Conservation (phyloP, 2,797 vertebrate species). For the Pampus argenteus region DNA sequence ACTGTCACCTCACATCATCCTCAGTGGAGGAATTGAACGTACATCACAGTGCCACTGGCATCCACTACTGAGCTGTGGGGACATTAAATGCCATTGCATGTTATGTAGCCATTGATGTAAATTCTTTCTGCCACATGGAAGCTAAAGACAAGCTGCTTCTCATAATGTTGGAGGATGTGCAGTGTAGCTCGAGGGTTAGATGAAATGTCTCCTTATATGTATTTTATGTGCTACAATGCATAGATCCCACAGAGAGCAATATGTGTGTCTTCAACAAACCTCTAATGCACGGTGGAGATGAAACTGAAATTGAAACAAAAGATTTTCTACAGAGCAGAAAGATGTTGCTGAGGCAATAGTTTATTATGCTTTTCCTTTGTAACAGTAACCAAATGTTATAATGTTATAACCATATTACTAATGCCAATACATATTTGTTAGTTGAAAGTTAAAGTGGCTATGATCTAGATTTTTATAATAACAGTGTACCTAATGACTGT, state of each 20-base stretch:
- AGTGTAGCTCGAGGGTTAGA: conserved; percentile 58
- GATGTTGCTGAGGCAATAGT: neutral
- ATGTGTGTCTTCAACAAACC: neutral
- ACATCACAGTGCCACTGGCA: conserved; percentile 75
- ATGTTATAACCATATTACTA: neutral
- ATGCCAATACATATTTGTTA: no score
- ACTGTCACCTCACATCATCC: conserved; percentile 81
- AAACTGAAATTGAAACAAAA: neutral
- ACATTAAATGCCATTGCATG: conserved; percentile 84
- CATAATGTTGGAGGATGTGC: conserved; percentile 65
- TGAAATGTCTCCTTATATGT: conserved; percentile 51
- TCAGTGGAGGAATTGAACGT: conserved; percentile 76
- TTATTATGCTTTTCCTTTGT: neutral
- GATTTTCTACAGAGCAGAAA: neutral
- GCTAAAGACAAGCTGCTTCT: conserved; percentile 76
- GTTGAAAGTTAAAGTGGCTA: no score
- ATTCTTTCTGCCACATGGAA: conserved; percentile 77
- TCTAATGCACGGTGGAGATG: neutral
- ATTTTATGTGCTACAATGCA: conserved; percentile 25
- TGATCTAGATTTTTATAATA: no score
- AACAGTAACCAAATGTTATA: neutral
- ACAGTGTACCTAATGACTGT: no score
- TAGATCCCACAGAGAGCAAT: conserved; percentile 19
- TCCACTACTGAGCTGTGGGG: conserved; percentile 76
- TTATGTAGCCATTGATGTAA: conserved; percentile 72